phyloP scores from a whole-genome alignment of 2,113 vertebrate genomes.

The Polyodon spathula region DNA sequence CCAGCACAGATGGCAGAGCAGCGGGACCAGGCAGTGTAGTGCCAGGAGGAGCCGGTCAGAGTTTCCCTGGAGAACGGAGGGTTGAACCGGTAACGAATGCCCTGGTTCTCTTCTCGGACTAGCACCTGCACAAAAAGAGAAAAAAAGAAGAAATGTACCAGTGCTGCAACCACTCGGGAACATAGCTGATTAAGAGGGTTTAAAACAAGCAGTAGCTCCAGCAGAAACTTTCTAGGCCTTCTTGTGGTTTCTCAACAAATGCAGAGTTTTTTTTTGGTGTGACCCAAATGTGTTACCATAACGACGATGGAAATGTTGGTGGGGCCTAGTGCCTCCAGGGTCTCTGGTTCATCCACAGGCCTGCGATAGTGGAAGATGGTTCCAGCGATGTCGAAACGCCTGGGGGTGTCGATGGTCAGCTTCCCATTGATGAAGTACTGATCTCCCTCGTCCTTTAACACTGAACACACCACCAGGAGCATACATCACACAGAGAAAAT shows the following conservation, averaged over 20 bases:
- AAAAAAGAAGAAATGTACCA: no score
- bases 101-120: slow-evolving; percentile 69
- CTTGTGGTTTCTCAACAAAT: no score
- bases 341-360: slow-evolving; percentile 74
- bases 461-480: no score
- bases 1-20: slow-evolving; percentile 87
- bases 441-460: slow-evolving; percentile 75
- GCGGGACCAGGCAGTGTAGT: slow-evolving; percentile 79
- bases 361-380: slow-evolving; percentile 86
- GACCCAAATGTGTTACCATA: slow-evolving; percentile 70
- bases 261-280: no score
- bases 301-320: slow-evolving; percentile 79
- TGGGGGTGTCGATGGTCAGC: slow-evolving; percentile 76
- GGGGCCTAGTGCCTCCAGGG: slow-evolving; percentile 83
- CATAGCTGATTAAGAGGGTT: no score
- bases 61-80: slow-evolving; percentile 66
- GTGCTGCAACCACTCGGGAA: no score
- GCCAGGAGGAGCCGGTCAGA: slow-evolving; percentile 73
- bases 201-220: no score
- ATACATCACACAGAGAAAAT: no score
- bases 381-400: slow-evolving; percentile 75
- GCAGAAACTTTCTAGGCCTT: no score
- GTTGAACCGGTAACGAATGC: slow-evolving; percentile 88
- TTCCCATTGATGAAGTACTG: slow-evolving; percentile 87
- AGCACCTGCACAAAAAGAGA: slow-evolving; percentile 66